A percentile compares a stretch with the other conserved stretches of the same genome.
phyloP scores from a whole-genome alignment of 2,797 vertebrate genomes.

The Sebastes melanostomus region DNA sequence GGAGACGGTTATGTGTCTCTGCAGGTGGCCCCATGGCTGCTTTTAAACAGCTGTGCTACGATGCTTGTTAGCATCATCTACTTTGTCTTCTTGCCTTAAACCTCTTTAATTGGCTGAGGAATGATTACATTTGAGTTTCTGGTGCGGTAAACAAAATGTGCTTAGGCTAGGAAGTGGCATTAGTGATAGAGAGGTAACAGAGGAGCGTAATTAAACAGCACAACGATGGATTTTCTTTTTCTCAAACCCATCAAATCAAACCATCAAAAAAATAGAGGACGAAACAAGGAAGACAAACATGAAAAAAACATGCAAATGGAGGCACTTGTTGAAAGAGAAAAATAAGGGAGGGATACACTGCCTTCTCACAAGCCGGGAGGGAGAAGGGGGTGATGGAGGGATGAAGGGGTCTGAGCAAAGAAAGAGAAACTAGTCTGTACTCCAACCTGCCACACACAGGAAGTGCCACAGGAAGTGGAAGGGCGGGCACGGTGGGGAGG shows the following conservation, averaged over 20 bases:
- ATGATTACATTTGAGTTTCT: constrained; percentile 52
- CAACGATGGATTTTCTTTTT: constrained; percentile 20
- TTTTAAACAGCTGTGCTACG: constrained; percentile 66
- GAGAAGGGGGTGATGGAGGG: constrained; percentile 60
- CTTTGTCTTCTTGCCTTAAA: constrained; percentile 37
- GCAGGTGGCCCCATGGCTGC: constrained; percentile 69
- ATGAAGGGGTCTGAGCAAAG: constrained; percentile 62
- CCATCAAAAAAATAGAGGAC: constrained; percentile 21
- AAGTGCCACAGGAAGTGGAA: constrained; percentile 81
- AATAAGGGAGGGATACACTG: constrained; percentile 70
- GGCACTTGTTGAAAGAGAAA: constrained; percentile 47
- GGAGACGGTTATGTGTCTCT: constrained; percentile 48
- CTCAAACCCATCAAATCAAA: constrained; percentile 42
- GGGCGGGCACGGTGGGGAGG: constrained; percentile 69
- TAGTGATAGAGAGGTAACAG: constrained; percentile 64
- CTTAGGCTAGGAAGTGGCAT: constrained; percentile 43
- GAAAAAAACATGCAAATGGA: constrained; percentile 69
- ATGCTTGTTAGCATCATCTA: constrained; percentile 50
- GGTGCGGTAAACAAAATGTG: constrained; percentile 43
- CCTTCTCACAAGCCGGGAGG: constrained; percentile 78
- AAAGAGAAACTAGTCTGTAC: constrained; percentile 68
- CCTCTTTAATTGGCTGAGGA: constrained; percentile 59
- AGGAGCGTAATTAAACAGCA: constrained; percentile 45
- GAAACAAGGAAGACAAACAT: constrained; percentile 40
- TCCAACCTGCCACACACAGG: constrained; percentile 84